Percentiles rank a stretch among this genome's conserved stretches.
phyloP scores from a whole-genome alignment of 1,140 invertebrate genomes.

The Chlorops oryzae region DNA sequence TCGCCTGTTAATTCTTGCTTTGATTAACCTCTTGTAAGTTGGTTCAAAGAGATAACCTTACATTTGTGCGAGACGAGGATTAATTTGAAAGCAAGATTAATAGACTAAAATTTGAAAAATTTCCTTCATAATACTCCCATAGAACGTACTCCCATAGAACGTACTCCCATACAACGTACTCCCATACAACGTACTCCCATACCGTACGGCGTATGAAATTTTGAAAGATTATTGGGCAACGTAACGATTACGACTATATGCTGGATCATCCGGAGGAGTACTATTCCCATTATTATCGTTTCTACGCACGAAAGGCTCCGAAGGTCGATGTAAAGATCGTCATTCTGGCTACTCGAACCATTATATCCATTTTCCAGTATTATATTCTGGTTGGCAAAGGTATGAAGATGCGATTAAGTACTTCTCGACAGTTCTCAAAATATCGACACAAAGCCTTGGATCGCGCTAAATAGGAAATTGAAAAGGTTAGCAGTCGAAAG shows the following conservation, averaged over 20 bases:
- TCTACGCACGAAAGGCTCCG: slow-evolving; percentile 78
- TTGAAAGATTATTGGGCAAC: slow-evolving; percentile 81
- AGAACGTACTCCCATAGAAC: no score
- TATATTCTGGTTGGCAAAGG: slow-evolving; percentile 66
- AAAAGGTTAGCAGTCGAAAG: slow-evolving; percentile 52
- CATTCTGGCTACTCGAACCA: slow-evolving; percentile 71
- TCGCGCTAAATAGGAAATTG: slow-evolving; percentile 68
- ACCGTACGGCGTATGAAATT: slow-evolving; percentile 86
- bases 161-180: no score
- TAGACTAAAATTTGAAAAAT: no score
- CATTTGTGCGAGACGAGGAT: no score
- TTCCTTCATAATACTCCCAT: no score
- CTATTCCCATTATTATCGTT: slow-evolving; percentile 85
- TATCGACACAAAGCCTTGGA: slow-evolving; percentile 77
- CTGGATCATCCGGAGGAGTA: slow-evolving; percentile 88
- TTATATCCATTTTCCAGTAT: slow-evolving; percentile 81
- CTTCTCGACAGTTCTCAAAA: slow-evolving; percentile 78
- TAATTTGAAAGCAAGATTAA: no score
- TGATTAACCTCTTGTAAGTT: no score
- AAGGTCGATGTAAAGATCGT: slow-evolving; percentile 87
- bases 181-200: no score
- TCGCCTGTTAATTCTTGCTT: no score
- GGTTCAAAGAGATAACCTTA: no score
- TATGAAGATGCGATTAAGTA: slow-evolving; percentile 82
- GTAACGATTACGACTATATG: slow-evolving; percentile 90